Conservation (phyloP, 2,113 vertebrate species). For the Astur gentilis region DNA sequence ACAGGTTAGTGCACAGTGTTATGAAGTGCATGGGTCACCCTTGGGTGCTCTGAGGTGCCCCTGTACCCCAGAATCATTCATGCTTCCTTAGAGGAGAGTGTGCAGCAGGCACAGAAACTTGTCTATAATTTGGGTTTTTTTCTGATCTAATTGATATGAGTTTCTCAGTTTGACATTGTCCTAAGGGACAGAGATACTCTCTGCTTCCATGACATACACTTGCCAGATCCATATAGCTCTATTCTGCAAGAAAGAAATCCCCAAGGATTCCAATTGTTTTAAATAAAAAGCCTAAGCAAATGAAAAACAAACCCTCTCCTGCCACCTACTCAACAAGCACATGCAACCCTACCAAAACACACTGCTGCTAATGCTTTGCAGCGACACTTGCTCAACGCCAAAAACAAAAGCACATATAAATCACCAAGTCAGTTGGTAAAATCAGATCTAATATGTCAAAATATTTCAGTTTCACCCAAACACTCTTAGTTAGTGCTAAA, state of each 20-base stretch:
- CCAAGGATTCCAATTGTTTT: background rate
- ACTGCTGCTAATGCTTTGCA: background rate
- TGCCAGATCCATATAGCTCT: background rate
- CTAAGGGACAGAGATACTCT: background rate
- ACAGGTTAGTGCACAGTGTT: background rate
- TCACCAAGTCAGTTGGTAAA: conserved; percentile 14
- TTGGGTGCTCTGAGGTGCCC: background rate
- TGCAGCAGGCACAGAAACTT: background rate
- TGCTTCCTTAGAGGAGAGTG: background rate
- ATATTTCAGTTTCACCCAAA: conserved; percentile 45
- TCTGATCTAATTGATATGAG: background rate
- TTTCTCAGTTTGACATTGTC: background rate
- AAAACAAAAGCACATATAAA: background rate
- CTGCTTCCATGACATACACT: background rate
- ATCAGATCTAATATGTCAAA: conserved; percentile 32
- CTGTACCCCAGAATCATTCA: background rate
- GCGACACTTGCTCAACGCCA: conserved; percentile 26
- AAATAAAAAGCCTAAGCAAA: background rate
- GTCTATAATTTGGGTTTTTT: background rate
- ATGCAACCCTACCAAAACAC: background rate
- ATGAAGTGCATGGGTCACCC: background rate
- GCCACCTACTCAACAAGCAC: conserved; percentile 7
- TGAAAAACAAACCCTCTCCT: conserved; percentile 11
- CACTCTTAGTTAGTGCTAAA: conserved; percentile 24
- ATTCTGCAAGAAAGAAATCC: background rate